phyloP scores from a whole-genome alignment of 2,888 invertebrate genomes.

The Kryphioiulus occultus region DNA sequence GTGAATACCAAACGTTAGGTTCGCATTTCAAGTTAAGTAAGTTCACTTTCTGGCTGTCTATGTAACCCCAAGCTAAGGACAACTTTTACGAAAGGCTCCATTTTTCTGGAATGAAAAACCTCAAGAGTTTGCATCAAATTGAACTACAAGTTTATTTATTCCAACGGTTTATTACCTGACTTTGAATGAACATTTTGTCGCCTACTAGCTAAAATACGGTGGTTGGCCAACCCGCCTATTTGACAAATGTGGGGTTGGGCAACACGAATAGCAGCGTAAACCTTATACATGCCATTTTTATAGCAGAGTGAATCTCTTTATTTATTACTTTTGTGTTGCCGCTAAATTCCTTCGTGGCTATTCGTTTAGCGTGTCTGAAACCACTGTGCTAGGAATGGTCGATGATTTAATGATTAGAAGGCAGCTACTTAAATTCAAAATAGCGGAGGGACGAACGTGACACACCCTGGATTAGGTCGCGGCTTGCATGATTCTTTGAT shows the following conservation, averaged over 20 bases:
- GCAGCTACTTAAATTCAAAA: not conserved
- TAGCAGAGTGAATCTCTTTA: slow-evolving; percentile 20
- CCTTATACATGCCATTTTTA: not conserved
- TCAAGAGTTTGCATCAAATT: not conserved
- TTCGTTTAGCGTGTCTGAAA: not conserved
- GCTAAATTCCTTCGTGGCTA: not conserved
- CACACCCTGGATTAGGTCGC: not conserved
- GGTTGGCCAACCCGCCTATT: not conserved
- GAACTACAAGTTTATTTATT: not conserved
- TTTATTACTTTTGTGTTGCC: slow-evolving; percentile 26
- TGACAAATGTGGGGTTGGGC: slow-evolving; percentile 10
- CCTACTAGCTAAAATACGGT: slow-evolving; percentile 8
- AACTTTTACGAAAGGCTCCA: not conserved
- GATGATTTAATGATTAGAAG: slow-evolving; percentile 24
- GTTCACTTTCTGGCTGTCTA: too few relatives aligned
- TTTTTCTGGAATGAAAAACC: not conserved
- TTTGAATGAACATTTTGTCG: slow-evolving; percentile 28
- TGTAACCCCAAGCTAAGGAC: too few relatives aligned
- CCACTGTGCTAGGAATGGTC: not conserved
- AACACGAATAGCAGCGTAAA: not conserved
- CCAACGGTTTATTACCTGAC: not conserved
- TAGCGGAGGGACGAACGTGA: not conserved
- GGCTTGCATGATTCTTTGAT: not conserved
- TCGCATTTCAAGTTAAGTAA: too few relatives aligned
- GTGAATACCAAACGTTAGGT: too few relatives aligned